Evolutionary conservation across 1,140 invertebrate species (phyloP).

Genomic region (Drosophila quadrilineata): DNA sequence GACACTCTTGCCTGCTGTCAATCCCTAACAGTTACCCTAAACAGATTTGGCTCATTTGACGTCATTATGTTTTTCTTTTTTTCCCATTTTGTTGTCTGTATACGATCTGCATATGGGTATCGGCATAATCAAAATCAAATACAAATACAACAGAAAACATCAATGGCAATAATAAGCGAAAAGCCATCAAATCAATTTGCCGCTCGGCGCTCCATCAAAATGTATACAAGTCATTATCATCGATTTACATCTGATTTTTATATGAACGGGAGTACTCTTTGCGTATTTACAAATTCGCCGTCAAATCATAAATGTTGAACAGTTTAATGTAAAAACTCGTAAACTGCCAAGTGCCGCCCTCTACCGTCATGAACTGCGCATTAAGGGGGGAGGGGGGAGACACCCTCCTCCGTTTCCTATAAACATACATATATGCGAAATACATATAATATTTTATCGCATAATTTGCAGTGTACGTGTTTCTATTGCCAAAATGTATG

Average conservation of each 20-base stretch:
- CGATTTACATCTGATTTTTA: slow-evolving; percentile 45
- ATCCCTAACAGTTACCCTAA: slow-evolving; percentile 19
- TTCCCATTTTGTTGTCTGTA: too few species aligned
- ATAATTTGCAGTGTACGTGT: slow-evolving; percentile 65
- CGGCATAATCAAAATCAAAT: slow-evolving; percentile 1
- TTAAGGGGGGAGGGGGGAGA: slow-evolving; percentile 1
- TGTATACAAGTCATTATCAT: slow-evolving; percentile 53
- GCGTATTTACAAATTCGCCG: slow-evolving; percentile 14
- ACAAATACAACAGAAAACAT: too few species aligned
- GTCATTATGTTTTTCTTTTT: slow-evolving; percentile 70
- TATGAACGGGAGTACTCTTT: too few species aligned
- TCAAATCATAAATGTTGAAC: slow-evolving; percentile 30
- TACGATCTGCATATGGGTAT: slow-evolving; percentile 56
- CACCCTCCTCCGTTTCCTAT: too few species aligned
- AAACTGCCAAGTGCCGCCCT: too few species aligned
- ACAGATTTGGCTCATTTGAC: slow-evolving; percentile 55
- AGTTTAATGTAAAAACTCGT: slow-evolving; percentile 37
- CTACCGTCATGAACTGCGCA: too few species aligned
- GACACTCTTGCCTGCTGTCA: slow-evolving; percentile 11
- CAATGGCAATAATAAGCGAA: too few species aligned
- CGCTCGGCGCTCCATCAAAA: slow-evolving; percentile 53
- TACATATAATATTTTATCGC: slow-evolving; percentile 68
- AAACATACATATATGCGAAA: too few species aligned
- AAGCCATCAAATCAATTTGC: slow-evolving; percentile 51
- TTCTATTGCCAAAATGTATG: slow-evolving; percentile 40